Conservation (phyloP, 2,113 vertebrate genomes). For the Promerops cafer region DNA sequence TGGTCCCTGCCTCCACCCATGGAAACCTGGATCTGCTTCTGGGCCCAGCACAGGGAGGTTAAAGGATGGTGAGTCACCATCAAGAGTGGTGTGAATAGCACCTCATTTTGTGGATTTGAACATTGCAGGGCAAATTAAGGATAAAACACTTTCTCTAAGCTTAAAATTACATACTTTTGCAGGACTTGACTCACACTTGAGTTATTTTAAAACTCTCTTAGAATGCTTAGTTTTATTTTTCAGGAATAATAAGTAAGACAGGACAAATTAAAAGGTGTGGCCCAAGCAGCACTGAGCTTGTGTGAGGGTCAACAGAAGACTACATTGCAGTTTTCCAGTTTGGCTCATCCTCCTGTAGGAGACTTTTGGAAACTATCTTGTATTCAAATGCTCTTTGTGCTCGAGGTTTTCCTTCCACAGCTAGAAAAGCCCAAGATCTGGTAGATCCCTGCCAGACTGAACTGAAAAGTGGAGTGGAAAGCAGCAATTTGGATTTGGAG, state of each 20-base stretch:
- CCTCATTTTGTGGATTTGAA: conserved; percentile 25
- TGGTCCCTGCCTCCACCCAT: not conserved
- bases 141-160: not conserved
- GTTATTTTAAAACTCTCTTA: not conserved
- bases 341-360: not conserved
- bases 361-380: not conserved
- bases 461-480: not conserved
- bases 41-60: not conserved
- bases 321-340: not conserved
- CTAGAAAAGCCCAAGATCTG: not conserved
- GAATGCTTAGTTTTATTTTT: not conserved
- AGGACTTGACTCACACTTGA: not conserved
- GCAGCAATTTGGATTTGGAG: not conserved
- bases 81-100: not conserved
- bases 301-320: not conserved
- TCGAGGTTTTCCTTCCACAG: not conserved
- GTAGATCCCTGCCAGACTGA: not conserved
- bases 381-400: not conserved
- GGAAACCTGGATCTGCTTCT: conserved; percentile 35
- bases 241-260: not conserved
- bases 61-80: not conserved
- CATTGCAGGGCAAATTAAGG: not conserved
- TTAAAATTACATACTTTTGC: not conserved
- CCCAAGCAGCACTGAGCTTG: not conserved
- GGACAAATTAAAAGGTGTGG: not conserved